Evolutionary conservation across 2,888 invertebrate genomes (phyloP).

Genomic region (Melieria crassipennis): DNA sequence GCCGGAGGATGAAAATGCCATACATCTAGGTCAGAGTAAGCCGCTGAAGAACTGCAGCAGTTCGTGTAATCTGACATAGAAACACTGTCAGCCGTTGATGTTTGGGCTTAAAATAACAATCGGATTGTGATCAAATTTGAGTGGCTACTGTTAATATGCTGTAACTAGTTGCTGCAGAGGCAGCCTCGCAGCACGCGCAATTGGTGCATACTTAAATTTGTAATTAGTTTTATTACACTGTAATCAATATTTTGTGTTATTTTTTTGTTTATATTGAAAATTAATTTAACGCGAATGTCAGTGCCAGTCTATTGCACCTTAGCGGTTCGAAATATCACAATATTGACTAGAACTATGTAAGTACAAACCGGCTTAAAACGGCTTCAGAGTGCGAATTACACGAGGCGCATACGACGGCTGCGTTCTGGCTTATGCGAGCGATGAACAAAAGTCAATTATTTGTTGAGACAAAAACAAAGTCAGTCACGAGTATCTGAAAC

Average conservation of each 20-base stretch:
- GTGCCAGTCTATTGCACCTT: no score
- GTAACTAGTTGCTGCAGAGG: no score
- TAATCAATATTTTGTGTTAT: no score
- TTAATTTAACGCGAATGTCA: no score
- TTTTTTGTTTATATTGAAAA: no score
- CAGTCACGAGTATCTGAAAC: not conserved
- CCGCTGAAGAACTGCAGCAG: constrained; percentile 74
- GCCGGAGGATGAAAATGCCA: constrained; percentile 71
- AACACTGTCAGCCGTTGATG: not conserved
- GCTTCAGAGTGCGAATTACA: no score
- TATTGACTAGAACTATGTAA: no score
- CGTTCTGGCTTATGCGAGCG: constrained; percentile 40
- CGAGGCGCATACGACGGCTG: constrained; percentile 37
- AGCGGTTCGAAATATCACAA: no score
- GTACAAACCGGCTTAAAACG: no score
- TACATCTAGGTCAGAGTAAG: constrained; percentile 77
- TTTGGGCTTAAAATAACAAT: not conserved
- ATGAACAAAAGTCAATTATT: not conserved
- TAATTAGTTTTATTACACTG: no score
- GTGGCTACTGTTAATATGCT: constrained; percentile 46
- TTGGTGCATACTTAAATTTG: no score
- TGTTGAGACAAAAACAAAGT: not conserved
- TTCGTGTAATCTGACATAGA: constrained; percentile 67
- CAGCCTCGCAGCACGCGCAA: no score
- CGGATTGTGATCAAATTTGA: constrained; percentile 49